Conservation (phyloP, 2,888 invertebrate genomes). For the Noctua pronuba region DNA sequence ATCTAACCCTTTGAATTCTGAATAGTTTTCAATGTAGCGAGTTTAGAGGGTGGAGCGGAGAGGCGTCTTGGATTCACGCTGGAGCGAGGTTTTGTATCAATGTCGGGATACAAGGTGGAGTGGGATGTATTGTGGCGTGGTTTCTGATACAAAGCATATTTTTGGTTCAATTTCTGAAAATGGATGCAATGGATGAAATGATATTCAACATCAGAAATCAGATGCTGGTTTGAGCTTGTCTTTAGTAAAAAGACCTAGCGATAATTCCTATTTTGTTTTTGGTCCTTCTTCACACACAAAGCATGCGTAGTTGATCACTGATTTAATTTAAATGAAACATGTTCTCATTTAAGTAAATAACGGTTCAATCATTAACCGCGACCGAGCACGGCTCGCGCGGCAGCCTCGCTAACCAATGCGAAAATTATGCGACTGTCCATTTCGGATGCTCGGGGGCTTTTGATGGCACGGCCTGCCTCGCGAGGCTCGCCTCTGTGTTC, state of each 20-base stretch:
- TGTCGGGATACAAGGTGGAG: slow-evolving; percentile 5
- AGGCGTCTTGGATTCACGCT: slow-evolving; percentile 44
- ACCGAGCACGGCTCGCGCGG: too few species aligned
- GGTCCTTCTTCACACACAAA: background rate
- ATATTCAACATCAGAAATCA: background rate
- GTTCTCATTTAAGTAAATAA: background rate
- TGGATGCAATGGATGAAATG: background rate
- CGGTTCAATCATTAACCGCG: too few species aligned
- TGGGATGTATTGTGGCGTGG: slow-evolving; percentile 7
- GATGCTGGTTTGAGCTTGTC: too few species aligned
- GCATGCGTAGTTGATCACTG: background rate
- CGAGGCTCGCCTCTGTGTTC: too few species aligned
- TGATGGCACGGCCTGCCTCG: too few species aligned
- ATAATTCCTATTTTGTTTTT: background rate
- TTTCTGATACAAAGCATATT: slow-evolving; percentile 7
- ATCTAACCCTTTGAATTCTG: slow-evolving; percentile 65
- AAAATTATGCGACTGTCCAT: too few species aligned
- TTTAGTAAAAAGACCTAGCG: background rate
- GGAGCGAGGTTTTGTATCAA: slow-evolving; percentile 29
- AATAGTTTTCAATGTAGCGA: slow-evolving; percentile 61
- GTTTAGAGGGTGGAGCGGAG: slow-evolving; percentile 34
- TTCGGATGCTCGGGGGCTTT: too few species aligned
- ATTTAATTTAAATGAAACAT: background rate
- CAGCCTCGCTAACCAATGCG: too few species aligned
- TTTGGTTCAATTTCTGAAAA: slow-evolving; percentile 2